These are phyloP conservation scores for Camptogramma bilineatum DNA, from an alignment of 2,888 invertebrate species.

Conservation along the genomic window DNA sequence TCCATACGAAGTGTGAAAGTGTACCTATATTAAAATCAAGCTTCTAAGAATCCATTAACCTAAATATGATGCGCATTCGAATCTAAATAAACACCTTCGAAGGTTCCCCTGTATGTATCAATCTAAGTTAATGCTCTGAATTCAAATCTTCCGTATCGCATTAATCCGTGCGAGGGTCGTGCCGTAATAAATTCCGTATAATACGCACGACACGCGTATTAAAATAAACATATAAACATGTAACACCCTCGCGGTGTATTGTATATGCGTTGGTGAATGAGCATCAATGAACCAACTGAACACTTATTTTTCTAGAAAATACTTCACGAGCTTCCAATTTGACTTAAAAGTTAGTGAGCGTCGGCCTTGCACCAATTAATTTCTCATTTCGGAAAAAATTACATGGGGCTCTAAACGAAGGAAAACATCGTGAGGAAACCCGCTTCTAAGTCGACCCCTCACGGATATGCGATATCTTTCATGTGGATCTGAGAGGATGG, in stretches of 20 bases:
- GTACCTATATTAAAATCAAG: background rate
- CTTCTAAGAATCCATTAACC: slow-evolving; percentile 31
- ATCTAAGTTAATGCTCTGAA: slow-evolving; percentile 83
- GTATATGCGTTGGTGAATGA: slow-evolving; percentile 58
- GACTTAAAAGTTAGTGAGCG: background rate
- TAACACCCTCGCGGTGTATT: slow-evolving; percentile 75
- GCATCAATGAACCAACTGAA: slow-evolving; percentile 21
- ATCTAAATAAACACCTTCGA: slow-evolving; percentile 51
- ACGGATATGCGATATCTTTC: too few species aligned
- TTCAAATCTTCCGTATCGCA: slow-evolving; percentile 85
- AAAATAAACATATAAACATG: slow-evolving; percentile 86
- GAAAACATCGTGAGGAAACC: too few species aligned
- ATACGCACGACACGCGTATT: slow-evolving; percentile 86
- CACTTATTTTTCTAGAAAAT: background rate
- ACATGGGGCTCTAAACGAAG: too few species aligned
- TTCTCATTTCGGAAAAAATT: background rate
- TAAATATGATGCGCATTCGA: slow-evolving; percentile 35
- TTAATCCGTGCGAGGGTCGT: slow-evolving; percentile 81
- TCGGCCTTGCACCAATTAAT: too few species aligned
- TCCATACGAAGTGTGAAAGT: too few species aligned
- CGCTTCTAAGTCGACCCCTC: too few species aligned
- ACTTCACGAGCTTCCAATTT: background rate
- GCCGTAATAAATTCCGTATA: slow-evolving; percentile 85
- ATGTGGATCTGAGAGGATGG: too few species aligned
- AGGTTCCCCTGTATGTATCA: slow-evolving; percentile 65